Conservation (phyloP, 2,113 vertebrate species). For the Cynopterus brachyotis region DNA sequence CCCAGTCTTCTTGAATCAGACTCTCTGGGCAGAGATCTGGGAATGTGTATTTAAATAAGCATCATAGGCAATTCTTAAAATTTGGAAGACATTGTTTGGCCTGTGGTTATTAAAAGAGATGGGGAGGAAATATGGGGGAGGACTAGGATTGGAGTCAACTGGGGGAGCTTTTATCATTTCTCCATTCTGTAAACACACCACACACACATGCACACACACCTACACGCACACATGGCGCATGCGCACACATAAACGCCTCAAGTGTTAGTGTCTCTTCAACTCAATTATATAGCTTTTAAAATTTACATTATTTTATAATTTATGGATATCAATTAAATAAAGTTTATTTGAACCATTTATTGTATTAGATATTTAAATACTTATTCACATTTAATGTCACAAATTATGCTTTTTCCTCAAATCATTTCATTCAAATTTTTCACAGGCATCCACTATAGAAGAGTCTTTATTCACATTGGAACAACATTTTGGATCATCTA, state of each 20-base stretch:
- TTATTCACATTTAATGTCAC: background rate
- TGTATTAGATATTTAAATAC: background rate
- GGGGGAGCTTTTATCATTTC: background rate
- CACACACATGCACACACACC: background rate
- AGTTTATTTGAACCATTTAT: background rate
- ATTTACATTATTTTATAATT: background rate
- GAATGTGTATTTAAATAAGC: background rate
- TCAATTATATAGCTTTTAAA: background rate
- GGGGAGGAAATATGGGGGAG: background rate
- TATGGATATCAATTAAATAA: background rate
- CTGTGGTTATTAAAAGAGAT: background rate
- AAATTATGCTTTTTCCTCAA: background rate
- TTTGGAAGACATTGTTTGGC: background rate
- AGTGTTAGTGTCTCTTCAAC: background rate
- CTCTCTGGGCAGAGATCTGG: background rate
- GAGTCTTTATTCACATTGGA: background rate
- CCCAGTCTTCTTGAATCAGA: background rate
- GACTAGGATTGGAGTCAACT: background rate
- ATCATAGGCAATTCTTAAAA: background rate
- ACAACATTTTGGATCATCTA: background rate
- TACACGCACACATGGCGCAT: background rate
- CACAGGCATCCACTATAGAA: background rate
- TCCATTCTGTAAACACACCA: background rate
- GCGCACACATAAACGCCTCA: background rate
- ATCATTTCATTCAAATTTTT: background rate